These are phyloP conservation scores for Ctenicera cuprea DNA, from an alignment of 2,888 invertebrate genomes.

Conservation along the genomic window DNA sequence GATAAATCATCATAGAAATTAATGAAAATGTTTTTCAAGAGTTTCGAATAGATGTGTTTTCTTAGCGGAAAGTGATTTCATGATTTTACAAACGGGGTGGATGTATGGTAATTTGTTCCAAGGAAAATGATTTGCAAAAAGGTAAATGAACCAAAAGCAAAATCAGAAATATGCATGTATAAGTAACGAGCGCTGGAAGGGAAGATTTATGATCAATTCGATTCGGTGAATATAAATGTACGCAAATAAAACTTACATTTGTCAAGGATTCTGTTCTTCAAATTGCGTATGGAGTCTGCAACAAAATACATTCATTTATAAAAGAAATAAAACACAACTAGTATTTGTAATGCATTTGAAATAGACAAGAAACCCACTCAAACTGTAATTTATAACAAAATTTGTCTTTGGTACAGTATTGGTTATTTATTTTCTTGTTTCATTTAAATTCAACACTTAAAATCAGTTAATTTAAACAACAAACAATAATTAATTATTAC, in stretches of 20 bases:
- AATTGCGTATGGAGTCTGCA: not conserved
- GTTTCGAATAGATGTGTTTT: not conserved
- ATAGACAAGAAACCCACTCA: too few species aligned
- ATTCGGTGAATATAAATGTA: constrained; percentile 4
- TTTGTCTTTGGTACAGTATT: too few species aligned
- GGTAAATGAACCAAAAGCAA: constrained; percentile 19
- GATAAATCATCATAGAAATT: not conserved
- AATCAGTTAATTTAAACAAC: too few species aligned
- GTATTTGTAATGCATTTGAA: not conserved
- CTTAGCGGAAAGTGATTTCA: not conserved
- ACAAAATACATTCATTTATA: not conserved
- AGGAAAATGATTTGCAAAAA: constrained; percentile 18
- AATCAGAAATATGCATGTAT: constrained; percentile 11
- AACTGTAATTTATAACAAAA: too few species aligned
- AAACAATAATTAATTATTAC: too few species aligned
- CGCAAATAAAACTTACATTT: constrained; percentile 12
- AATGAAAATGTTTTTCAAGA: not conserved
- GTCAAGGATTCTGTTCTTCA: not conserved
- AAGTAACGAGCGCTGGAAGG: constrained; percentile 3
- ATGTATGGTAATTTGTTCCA: not conserved
- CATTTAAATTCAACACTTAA: too few species aligned
- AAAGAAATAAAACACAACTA: not conserved
- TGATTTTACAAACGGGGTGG: not conserved
- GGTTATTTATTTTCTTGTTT: too few species aligned
- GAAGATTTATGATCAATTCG: constrained; percentile 8